Base-by-base conservation (phyloP, 1,140 invertebrate genomes). In the Trichonephila clavipes region DNA sequence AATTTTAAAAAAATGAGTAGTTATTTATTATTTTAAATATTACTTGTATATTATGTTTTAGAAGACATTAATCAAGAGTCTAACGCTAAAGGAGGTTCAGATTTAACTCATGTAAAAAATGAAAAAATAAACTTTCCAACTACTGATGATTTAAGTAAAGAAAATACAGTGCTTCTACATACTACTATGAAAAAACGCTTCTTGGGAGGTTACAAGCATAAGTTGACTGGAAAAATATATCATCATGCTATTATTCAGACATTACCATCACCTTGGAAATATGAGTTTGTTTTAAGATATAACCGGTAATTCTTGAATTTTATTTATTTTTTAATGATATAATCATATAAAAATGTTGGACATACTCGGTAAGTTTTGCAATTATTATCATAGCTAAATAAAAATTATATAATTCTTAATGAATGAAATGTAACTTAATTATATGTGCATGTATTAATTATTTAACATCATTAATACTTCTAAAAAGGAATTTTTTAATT, bases 191-290 rank as follows among this genome's bases (percentile, higher is more conserved):
- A 51, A 10, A 77, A 77, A 77, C n/a, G 21, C 5, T 85, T 59
- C 10, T 34, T 85, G 28, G 83, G n/a, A 69, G 91, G 91, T 19
- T 93, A 87, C 44, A 87, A 34, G 51, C 21, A 93, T 93, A 93
- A 87, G 24, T 4, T 93, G 16, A 87, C 83, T 34, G 91, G 91
- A 10, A 77, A 87, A 87, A 81, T 93, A 6, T 93, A 77, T 59
- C 83, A 88, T 61, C 34, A 93, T 93, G 66, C 62, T 21, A 40
- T 40, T 72, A 3, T 40, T 0, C 91, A 93, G 24, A 93, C 91
- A 44, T 2, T 8, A 58, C 91, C 64, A 24, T 59, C 64, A 34
- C 83, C 91, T 28, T 93, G 91, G 91, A 93, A 93, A 62, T 93
- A 93, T 77, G 51, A 24, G 8, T 59, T 87, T 58, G 16, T 88